Evolutionary conservation across 2,797 vertebrate species (phyloP), one percentile per base, ranked within the genome.

Genomic region (Antrozous pallidus): DNA sequence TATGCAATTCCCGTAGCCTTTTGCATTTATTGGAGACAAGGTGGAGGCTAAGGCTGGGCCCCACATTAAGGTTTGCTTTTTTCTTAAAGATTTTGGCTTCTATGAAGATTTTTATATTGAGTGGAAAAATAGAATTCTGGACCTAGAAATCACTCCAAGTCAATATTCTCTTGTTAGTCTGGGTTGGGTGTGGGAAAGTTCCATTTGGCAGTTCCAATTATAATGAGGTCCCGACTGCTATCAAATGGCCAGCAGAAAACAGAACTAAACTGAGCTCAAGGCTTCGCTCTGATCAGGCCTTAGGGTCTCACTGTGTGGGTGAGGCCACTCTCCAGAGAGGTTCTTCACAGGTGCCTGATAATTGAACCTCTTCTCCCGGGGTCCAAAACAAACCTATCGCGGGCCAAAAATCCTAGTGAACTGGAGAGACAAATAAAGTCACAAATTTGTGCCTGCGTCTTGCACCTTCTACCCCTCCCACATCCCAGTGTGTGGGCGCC

Each of bases 131-230:
- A 94, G 73, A 96, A 96, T 45, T 97, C 54, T 74, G 56, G 26
- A 74, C 88, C 81, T 90, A 95, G 88, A 97, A 96, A 95, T 93
- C 79, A 74, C 88, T 97, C 93, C 95, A 96, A 96, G 93, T 96
- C 88, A 96, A 93, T 95, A 97, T 96, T 82, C 92, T 96, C 69
- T 54, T 91, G 83, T 85, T 93, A 92, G 91, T 77, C 54, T 90
- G 90, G 47, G 65, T 17, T 95, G 93, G 88, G 92, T 84, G 74
- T 96, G 95, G 82, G 92, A 92, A 96, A 82, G 84, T 95, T 94
- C 90, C 79, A 92, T 49, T 80, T 94, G 95, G 96, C 93, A 92
- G 42, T 78, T 79, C 42, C 11, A 11, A 80, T 69, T 63, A 75
- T 91, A 88, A 75, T 1, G 45, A 67, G 36, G 69, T 58, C 79